Evolutionary conservation across 2,113 vertebrate species (phyloP), one percentile per base, ranked within the genome.

Genomic region (Corythornis vintsioides): DNA sequence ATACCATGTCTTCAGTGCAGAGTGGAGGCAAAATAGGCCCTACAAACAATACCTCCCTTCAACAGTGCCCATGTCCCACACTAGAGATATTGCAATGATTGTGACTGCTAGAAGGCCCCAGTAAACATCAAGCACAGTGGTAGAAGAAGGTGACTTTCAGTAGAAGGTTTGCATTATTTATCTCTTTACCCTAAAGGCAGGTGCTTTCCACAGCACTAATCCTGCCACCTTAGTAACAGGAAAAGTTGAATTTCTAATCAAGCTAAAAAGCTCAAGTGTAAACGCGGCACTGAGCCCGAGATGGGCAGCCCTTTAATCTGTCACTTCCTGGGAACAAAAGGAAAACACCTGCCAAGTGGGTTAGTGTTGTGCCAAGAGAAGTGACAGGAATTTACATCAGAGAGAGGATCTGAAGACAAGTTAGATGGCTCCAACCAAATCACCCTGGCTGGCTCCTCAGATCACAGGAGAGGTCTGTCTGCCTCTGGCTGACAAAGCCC

Each of bases 161-260:
- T 63, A 43, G 18, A 38, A 70, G 59, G 38, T 55, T 82, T 94
- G 79, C 92, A 87, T 92, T 87, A 87, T 89, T 89, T 83, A 65
- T 64, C 22, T 69, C 16, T 64, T 74, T 77, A 60, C 48, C 82
- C 75, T 52, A 52, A 38, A 83, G 78, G 56, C 94, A 87, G 33
- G 53, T 63, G 69, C 29, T 91, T 90, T 64, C 64, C 67, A 56
- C 74, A 48, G 56, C 60, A 87, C 21, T 75, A 84, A 70, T 73
- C 67, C 28, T 77, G 75, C 69, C 48, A 89, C 69, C 21, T 56
- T 78, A 91, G 64, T 31, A 80, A 63, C 0, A 74, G 71, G 28
- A 79, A 73, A 80, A 40, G 40, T n/a, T 82, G 84, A 79, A 74
- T 93, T 93, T 92, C 65, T 43, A 74, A 89, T 83, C 25, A 52